Evolutionary conservation across 2,113 vertebrate genomes (phyloP).

Genomic region (Scatophagus argus): DNA sequence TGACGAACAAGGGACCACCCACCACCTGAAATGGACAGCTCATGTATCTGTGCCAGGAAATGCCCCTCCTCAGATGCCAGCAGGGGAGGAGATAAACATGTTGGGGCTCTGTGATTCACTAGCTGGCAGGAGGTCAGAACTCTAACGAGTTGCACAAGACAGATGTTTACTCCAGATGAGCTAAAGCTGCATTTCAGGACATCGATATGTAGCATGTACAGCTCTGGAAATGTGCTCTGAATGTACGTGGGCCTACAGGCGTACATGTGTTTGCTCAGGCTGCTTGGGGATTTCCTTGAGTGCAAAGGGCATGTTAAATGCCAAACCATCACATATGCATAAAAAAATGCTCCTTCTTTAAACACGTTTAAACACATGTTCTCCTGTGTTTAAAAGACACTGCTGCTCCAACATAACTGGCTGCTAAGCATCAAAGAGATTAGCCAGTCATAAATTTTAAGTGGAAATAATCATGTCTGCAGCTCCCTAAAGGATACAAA

Average conservation of each 20-base stretch:
- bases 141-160: slow-evolving; percentile 68
- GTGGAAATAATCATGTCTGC: slow-evolving; percentile 74
- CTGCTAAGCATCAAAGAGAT: slow-evolving; percentile 74
- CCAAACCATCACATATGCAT: slow-evolving; percentile 36
- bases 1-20: slow-evolving; percentile 75
- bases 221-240: slow-evolving; percentile 68
- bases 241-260: slow-evolving; percentile 23
- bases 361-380: slow-evolving; percentile 65
- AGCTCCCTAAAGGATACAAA: slow-evolving; percentile 22
- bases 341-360: slow-evolving; percentile 32
- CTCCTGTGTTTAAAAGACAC: slow-evolving; percentile 57
- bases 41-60: slow-evolving; percentile 73
- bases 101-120: slow-evolving; percentile 61
- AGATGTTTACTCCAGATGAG: slow-evolving; percentile 75
- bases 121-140: slow-evolving; percentile 61
- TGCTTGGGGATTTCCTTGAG: slow-evolving; percentile 51
- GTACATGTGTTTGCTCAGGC: slow-evolving; percentile 50
- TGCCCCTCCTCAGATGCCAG: slow-evolving; percentile 73
- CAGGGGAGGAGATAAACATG: slow-evolving; percentile 74
- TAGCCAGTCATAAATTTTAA: slow-evolving; percentile 74
- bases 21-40: slow-evolving; percentile 62
- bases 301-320: slow-evolving; percentile 52
- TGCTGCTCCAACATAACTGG: slow-evolving; percentile 48
- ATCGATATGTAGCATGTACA: slow-evolving; percentile 62
- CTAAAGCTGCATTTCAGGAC: slow-evolving; percentile 58